phyloP scores from a whole-genome alignment of 2,113 vertebrate species.

The Dipodomys spectabilis region DNA sequence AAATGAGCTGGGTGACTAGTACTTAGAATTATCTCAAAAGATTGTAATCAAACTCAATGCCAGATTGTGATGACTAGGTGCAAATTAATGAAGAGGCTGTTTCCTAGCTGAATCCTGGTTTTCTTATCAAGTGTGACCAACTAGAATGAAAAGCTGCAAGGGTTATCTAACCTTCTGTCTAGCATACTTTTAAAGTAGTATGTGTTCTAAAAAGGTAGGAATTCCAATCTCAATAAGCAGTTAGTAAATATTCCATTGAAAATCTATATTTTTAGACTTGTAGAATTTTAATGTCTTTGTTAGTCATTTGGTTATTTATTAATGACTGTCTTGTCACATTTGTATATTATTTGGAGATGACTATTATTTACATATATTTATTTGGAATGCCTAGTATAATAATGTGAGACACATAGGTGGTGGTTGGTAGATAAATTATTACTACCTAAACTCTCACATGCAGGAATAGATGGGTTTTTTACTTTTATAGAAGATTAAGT shows the following conservation, averaged over 20 bases:
- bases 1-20: not conserved
- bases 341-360: too few relatives aligned
- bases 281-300: not conserved
- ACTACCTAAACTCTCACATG: too few relatives aligned
- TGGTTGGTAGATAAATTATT: too few relatives aligned
- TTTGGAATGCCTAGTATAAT: too few relatives aligned
- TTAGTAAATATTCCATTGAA: constrained; percentile 19
- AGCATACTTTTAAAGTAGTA: not conserved
- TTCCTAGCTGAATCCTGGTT: not conserved
- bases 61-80: not conserved
- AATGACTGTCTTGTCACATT: too few relatives aligned
- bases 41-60: not conserved
- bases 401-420: too few relatives aligned
- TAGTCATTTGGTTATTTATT: too few relatives aligned
- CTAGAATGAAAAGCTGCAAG: constrained; percentile 23
- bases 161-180: not conserved
- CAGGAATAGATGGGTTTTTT: too few relatives aligned
- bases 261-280: not conserved
- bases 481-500: too few relatives aligned
- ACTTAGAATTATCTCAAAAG: not conserved
- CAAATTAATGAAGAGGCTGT: constrained; percentile 38
- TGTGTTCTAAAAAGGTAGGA: not conserved
- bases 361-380: too few relatives aligned
- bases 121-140: constrained; percentile 20
- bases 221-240: not conserved